Base-by-base conservation (phyloP, 2,888 invertebrate species). In the Platypus cylindrus region DNA sequence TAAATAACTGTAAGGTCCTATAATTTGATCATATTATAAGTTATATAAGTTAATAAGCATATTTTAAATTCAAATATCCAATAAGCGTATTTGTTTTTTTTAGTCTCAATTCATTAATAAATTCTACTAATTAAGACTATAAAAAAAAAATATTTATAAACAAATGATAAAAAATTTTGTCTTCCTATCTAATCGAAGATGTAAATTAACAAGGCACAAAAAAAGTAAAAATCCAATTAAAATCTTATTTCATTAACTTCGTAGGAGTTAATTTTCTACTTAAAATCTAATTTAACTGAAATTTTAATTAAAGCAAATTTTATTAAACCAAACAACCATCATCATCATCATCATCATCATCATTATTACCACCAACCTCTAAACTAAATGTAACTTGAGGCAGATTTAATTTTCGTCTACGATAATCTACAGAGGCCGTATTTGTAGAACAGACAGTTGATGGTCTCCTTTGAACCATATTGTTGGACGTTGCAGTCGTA, bases 371-470 rank as follows among this genome's bases (percentile, higher is more conserved):
- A 81, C 86, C 85, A 75, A 87, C 86, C 86, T 87, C 86, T 61
- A 82, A 79, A 57, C 77, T 84, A 65, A 86, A 86, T 33, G 86
- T 82, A 58, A 87, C 83, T 67, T 82, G 82, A 13, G 82, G 81
- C 51, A 82, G 64, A 50, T 80, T 73, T 14, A 81, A 66, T 52
- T 78, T 73, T 59, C 76, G 69, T 51, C 73, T 60, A 48, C 60
- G 60, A 42, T 63, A 60, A 40, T 66, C 65, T 16, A 49, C 45
- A 5, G 59, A 55, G 24, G 60, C 54, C 44, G 77, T 73, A 40
- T 78, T 75, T 34, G 67, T 69, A 11, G 80, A 80, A 53, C 79
- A 79, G 17, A 76, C 78, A 0, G 78, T 80, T 5, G 78, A 77
- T 2, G 79, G 75, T 12, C 78, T 62, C 20, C 64, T 58, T 36